These are phyloP conservation scores for Quadroppia sp. DNA, from an alignment of 2,888 invertebrate genomes.

Conservation along the genomic window DNA sequence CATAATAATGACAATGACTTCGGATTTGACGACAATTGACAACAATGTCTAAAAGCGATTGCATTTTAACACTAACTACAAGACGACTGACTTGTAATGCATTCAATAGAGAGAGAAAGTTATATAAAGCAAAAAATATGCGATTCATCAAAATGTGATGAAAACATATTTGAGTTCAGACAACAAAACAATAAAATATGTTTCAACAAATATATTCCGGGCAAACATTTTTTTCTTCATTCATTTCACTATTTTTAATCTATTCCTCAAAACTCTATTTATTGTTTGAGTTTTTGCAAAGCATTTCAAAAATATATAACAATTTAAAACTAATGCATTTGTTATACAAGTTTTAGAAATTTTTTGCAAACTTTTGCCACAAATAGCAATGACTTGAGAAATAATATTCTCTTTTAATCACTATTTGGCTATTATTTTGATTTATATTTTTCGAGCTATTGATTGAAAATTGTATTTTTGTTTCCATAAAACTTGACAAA, in stretches of 20 bases:
- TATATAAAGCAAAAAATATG: constrained; percentile 18
- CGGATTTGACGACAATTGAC: constrained; percentile 2
- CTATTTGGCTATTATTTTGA: neutral
- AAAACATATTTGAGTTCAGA: neutral
- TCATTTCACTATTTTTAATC: neutral
- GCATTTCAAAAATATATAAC: neutral
- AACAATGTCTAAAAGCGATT: neutral
- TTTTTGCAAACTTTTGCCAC: neutral
- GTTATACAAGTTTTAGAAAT: neutral
- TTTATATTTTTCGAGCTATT: neutral
- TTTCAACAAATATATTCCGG: constrained; percentile 2
- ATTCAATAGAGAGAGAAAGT: neutral
- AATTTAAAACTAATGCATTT: constrained; percentile 13
- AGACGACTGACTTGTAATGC: constrained; percentile 1
- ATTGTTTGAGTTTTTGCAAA: neutral
- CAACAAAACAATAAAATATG: neutral
- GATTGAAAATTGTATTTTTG: neutral
- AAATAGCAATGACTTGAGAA: neutral
- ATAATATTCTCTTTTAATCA: neutral
- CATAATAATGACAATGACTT: constrained; percentile 33
- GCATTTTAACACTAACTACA: neutral
- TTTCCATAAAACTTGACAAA: neutral
- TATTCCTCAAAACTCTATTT: neutral
- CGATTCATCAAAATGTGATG: constrained; percentile 9
- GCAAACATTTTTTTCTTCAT: neutral